Evolutionary conservation across 1,140 invertebrate genomes (phyloP), one percentile per base, ranked within the genome.

Genomic region (Zaprionus capensis): DNA sequence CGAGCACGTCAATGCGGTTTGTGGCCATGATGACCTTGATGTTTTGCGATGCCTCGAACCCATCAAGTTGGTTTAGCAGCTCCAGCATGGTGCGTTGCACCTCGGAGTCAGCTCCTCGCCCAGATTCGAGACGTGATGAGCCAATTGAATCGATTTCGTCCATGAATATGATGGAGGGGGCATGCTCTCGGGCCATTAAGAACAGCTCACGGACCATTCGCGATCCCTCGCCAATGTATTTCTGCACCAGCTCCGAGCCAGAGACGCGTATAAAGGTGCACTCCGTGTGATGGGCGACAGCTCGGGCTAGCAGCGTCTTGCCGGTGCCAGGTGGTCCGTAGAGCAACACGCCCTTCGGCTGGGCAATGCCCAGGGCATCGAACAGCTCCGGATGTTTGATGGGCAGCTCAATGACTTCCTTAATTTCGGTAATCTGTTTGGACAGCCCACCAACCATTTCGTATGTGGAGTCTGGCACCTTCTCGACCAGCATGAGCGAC

Each of bases 91-190:
- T 96, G 72, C 96, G 94, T 90, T 96, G 96, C 31, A 97, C 96
- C 92, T 96, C 96, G 77, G 96, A 96, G 82, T 97, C 81, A 11
- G 76, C 77, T 7, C 78, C 78, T 9, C 65, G 22, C 9, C 71
- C 63, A 1, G 71, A 92, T 73, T 94, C 94, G 93, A 97, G 96
- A 91, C 96, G 93, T 78, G 96, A 96, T 14, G 96, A 96, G 41
- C 96, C 96, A 92, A 96, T 97, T n/a, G 96, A 95, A 93, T 96
- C 96, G 72, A 97, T 93, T 92, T 97, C 96, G 93, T 97, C 96
- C 92, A 96, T 97, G 83, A 96, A 97, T 51, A 96, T 96, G 59
- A 97, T 96, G 4, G 96, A 95, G 14, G 96, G 96, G 14, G 96
- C 93, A 92, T 97, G 97, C 81, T 96, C 71, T 0, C 79, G 56